Evolutionary conservation across 1,140 invertebrate genomes (phyloP), one percentile per base, ranked within the genome.

Genomic region (Bemisia tabaci): DNA sequence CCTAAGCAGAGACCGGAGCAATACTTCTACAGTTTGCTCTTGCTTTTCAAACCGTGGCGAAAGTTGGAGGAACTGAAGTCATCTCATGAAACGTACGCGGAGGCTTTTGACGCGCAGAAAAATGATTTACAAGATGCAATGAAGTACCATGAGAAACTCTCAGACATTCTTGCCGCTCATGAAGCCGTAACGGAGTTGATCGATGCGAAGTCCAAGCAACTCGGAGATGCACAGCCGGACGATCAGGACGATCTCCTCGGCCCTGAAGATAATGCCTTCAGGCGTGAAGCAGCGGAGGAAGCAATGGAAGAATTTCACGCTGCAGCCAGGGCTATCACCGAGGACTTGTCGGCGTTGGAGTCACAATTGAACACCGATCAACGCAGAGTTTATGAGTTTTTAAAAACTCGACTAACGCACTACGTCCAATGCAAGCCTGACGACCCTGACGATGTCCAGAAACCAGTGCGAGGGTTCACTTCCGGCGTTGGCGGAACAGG

Each of bases 321-420:
- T n/a, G n/a, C n/a, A n/a, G n/a, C n/a, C n/a, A n/a, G n/a, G 48
- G 24, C 26, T 27, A 12, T 33, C 21, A 33, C 27, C 48, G 1
- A 63, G 48, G 62, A 63, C 26, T 11, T 74, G 12, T 25, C 63
- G 21, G 25, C 72, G 24, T 72, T 73, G 68, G 71, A 73, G 33
- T 2, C 24, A 22, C 27, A 70, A 67, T 66, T 74, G 58, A 74
- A 75, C 69, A 17, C 2, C 1, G 73, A 75, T 69, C 72, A 74
- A 67, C 69, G 66, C 65, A 59, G 71, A 58, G 65, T 75, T 12
- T 73, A 72, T 68, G 66, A 73, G 66, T 64, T 67, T 67, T 68
- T 73, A 9, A 72, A 26, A 12, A 17, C 17, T 63, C 27, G 33
- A 22, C 22, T 61, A 66, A 12, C 12, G 26, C n/a, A n/a, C n/a